Conservation (phyloP, 2,888 invertebrate species). For the Chrysolina americana region DNA sequence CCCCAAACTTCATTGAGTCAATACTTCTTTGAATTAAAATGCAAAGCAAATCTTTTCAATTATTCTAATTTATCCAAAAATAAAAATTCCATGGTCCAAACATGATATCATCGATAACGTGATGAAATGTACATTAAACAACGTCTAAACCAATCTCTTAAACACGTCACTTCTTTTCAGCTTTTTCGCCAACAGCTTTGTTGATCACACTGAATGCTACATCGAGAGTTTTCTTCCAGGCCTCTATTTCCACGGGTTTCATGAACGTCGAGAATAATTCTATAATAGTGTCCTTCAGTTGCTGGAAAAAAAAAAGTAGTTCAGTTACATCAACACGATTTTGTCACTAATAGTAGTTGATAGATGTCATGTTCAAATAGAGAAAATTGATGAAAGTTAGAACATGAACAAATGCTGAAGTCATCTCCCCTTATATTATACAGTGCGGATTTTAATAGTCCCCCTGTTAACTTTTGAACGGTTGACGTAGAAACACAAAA, state of each 20-base stretch:
- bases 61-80: conserved; percentile 15
- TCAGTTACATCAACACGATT: too few species aligned
- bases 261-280: conserved; percentile 55
- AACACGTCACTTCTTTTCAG: background rate
- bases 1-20: too few species aligned
- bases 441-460: too few species aligned
- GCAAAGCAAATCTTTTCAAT: background rate
- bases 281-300: conserved; percentile 54
- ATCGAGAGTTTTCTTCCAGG: conserved; percentile 59
- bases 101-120: conserved; percentile 1
- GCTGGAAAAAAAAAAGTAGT: conserved; percentile 50
- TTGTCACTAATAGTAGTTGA: too few species aligned
- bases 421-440: too few species aligned
- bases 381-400: too few species aligned
- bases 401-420: too few species aligned
- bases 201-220: conserved; percentile 54
- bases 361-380: too few species aligned
- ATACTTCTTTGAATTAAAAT: too few species aligned
- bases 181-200: conserved; percentile 39
- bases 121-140: conserved; percentile 3
- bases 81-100: conserved; percentile 15
- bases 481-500: too few species aligned
- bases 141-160: conserved; percentile 13
- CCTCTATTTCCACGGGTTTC: conserved; percentile 51
- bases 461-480: too few species aligned